Conservation (phyloP, 1,140 invertebrate species). For the Drosophila auraria region DNA sequence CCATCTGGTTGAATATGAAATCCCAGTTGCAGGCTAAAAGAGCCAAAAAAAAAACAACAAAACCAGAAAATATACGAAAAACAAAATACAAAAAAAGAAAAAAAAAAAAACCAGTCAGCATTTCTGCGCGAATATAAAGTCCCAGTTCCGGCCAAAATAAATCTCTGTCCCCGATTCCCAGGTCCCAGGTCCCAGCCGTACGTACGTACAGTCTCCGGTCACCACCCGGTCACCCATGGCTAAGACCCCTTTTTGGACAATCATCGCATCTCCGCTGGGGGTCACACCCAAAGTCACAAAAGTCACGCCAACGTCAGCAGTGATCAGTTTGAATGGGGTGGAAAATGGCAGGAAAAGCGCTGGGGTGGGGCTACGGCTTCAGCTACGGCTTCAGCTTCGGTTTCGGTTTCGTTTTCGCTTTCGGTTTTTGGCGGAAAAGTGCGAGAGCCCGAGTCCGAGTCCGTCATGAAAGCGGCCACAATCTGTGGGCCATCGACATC, state of each 20-base stretch:
- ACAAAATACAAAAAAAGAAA: not conserved
- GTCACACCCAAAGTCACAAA: slow-evolving; percentile 52
- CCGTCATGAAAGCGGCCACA: slow-evolving; percentile 14
- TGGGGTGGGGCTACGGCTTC: not conserved
- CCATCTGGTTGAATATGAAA: slow-evolving; percentile 46
- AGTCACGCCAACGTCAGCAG: slow-evolving; percentile 51
- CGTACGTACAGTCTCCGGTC: not conserved
- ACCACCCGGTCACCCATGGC: slow-evolving; percentile 28
- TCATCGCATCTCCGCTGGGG: slow-evolving; percentile 49
- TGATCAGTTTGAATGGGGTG: slow-evolving; percentile 42
- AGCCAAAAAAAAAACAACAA: slow-evolving; percentile 4
- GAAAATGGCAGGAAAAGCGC: slow-evolving; percentile 17
- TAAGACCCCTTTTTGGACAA: slow-evolving; percentile 44
- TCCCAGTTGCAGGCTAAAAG: slow-evolving; percentile 35
- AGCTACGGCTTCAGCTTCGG: not conserved
- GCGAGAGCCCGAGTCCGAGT: not conserved
- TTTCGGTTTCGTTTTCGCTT: not conserved
- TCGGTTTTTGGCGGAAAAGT: slow-evolving; percentile 12
- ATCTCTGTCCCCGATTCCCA: slow-evolving; percentile 20
- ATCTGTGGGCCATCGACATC: slow-evolving; percentile 41
- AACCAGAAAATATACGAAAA: not conserved
- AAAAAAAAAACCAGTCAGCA: not conserved
- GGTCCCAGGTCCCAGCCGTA: not conserved
- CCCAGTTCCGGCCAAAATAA: slow-evolving; percentile 29
- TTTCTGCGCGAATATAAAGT: slow-evolving; percentile 22